Percentiles rank a stretch among this genome's conserved stretches.
These are phyloP conservation scores for Scytalopus superciliaris DNA, from an alignment of 2,113 vertebrate genomes.

Conservation along the genomic window DNA sequence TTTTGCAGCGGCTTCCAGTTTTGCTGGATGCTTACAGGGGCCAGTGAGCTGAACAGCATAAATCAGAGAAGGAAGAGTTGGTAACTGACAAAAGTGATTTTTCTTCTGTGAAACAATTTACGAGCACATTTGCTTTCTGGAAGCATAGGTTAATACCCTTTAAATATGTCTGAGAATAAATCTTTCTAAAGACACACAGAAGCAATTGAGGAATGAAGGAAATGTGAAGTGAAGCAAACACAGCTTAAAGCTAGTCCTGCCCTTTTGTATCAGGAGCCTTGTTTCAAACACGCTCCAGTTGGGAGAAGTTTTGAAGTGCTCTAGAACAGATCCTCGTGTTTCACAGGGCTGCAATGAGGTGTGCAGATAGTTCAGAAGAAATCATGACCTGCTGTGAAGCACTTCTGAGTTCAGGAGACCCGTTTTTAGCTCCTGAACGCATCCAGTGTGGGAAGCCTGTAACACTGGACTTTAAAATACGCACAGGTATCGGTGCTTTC, in stretches of 20 bases:
- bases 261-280: not conserved
- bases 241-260: not conserved
- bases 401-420: not conserved
- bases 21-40: not conserved
- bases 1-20: not conserved
- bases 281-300: not conserved
- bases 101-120: not conserved
- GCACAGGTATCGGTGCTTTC: not conserved
- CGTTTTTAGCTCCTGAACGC: not conserved
- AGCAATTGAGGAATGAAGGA: not conserved
- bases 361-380: not conserved
- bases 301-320: not conserved
- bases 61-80: not conserved
- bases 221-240: not conserved
- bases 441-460: not conserved
- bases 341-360: not conserved
- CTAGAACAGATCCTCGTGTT: not conserved
- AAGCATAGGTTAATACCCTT: not conserved
- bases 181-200: not conserved
- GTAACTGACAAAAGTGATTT: not conserved
- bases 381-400: rapidly evolving
- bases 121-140: not conserved
- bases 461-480: not conserved
- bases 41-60: not conserved
- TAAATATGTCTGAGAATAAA: not conserved